Conservation (phyloP, 2,797 vertebrate species). For the Anas capensis region DNA sequence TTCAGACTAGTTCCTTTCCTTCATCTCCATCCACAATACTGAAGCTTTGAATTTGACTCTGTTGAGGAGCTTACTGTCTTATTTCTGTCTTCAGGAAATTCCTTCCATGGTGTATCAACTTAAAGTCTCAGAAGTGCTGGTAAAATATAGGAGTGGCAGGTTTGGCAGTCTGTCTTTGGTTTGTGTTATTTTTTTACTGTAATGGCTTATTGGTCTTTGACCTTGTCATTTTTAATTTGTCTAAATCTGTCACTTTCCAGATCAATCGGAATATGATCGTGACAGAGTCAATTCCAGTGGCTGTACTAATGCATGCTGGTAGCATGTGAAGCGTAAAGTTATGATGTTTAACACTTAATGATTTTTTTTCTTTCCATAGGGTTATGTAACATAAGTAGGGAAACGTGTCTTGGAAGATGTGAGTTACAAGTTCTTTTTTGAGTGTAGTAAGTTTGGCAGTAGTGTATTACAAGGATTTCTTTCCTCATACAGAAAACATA, state of each 20-base stretch:
- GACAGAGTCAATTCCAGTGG: not conserved
- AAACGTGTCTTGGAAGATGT: not conserved
- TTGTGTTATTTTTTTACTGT: not conserved
- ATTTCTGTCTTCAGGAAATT: not conserved
- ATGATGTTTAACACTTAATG: not conserved
- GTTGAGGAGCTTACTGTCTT: not conserved
- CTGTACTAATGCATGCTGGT: not conserved
- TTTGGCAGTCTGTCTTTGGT: not conserved
- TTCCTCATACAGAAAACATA: not conserved
- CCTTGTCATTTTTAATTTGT: not conserved
- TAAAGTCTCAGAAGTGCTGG: not conserved
- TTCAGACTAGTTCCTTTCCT: not conserved
- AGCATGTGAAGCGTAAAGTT: not conserved
- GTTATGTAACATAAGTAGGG: not conserved
- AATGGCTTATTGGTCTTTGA: not conserved
- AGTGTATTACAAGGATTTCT: not conserved
- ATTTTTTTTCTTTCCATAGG: not conserved
- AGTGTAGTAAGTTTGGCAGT: not conserved
- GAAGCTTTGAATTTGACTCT: not conserved
- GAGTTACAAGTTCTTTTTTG: not conserved
- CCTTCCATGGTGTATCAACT: not conserved
- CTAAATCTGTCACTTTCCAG: not conserved
- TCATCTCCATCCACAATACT: not conserved
- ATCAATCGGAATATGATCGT: fast-evolving
- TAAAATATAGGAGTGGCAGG: not conserved